A percentile compares a stretch with the other conserved stretches of the same genome.
These are phyloP conservation scores for Leucophora obtusa DNA, from an alignment of 2,888 invertebrate genomes.

Conservation along the genomic window DNA sequence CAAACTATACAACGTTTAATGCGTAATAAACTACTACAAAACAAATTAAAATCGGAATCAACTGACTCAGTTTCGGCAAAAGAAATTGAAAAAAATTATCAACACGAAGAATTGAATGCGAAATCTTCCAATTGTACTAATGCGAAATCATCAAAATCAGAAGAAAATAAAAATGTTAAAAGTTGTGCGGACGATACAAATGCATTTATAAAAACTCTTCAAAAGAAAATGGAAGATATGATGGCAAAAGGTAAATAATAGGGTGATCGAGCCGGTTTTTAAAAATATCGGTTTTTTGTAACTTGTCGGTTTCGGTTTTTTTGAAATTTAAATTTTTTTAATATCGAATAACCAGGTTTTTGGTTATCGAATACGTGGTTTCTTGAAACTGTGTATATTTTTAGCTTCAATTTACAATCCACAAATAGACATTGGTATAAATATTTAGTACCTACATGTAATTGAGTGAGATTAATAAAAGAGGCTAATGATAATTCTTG, in stretches of 20 bases:
- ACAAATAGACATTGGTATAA: conserved; percentile 36
- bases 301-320: too few relatives aligned
- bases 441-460: conserved; percentile 1
- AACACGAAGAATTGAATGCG: not conserved
- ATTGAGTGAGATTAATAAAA: conserved; percentile 46
- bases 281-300: too few relatives aligned
- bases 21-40: conserved; percentile 69
- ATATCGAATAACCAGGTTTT: too few relatives aligned
- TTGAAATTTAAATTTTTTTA: too few relatives aligned
- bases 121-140: conserved; percentile 19
- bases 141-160: conserved; percentile 45
- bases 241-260: conserved; percentile 65
- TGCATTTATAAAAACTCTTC: conserved; percentile 66
- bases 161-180: conserved; percentile 52
- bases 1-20: conserved; percentile 69
- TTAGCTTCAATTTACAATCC: too few relatives aligned
- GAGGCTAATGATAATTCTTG: conserved; percentile 41
- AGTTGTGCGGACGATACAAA: conserved; percentile 51
- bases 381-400: too few relatives aligned
- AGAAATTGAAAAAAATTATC: conserved; percentile 4
- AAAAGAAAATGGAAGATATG: conserved; percentile 66
- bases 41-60: conserved; percentile 14
- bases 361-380: too few relatives aligned
- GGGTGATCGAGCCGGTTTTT: too few relatives aligned
- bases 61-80: not conserved